These are phyloP conservation scores for Neodiprion fabricii DNA, from an alignment of 1,140 invertebrate genomes.

Conservation along the genomic window DNA sequence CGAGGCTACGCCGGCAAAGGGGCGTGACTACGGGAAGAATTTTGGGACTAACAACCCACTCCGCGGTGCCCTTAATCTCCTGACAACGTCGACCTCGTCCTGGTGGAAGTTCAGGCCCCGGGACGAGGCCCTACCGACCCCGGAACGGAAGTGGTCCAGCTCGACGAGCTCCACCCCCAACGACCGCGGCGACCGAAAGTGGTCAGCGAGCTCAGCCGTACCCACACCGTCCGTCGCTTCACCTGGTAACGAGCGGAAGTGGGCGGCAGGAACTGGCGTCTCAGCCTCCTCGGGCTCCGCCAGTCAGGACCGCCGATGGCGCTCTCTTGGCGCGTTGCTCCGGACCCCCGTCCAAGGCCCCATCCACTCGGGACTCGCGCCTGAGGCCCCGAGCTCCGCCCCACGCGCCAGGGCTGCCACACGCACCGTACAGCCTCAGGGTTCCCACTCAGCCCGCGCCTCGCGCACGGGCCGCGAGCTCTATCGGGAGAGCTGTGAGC, in stretches of 20 bases:
- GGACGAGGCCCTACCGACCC: conserved; percentile 42
- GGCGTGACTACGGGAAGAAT: conserved; percentile 32
- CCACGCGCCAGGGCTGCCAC: conserved; percentile 21
- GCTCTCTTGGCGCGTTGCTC: conserved; percentile 61
- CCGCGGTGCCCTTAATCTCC: conserved; percentile 51
- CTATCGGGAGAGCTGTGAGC: conserved; percentile 46
- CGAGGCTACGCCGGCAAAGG: conserved; percentile 22
- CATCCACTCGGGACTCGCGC: conserved; percentile 17
- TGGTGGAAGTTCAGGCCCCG: conserved; percentile 58
- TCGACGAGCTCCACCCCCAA: conserved; percentile 47
- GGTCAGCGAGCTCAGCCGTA: conserved; percentile 41
- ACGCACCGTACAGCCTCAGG: conserved; percentile 33
- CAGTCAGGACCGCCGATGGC: conserved; percentile 58
- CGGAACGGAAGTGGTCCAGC: conserved; percentile 34
- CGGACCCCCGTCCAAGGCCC: conserved; percentile 42
- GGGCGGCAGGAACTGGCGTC: conserved; percentile 46
- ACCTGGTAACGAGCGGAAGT: conserved; percentile 46
- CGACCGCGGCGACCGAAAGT: conserved; percentile 46
- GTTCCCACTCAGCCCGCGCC: conserved; percentile 44
- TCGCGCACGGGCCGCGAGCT: conserved; percentile 33
- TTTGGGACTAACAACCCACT: conserved; percentile 41
- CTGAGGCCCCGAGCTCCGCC: conserved; percentile 13
- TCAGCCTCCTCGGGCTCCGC: conserved; percentile 23
- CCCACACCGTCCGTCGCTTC: conserved; percentile 31
- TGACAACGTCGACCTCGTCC: conserved; percentile 55